Evolutionary conservation across 2,888 invertebrate genomes (phyloP), one percentile per base, ranked within the genome.

Genomic region (Phasia obesa): DNA sequence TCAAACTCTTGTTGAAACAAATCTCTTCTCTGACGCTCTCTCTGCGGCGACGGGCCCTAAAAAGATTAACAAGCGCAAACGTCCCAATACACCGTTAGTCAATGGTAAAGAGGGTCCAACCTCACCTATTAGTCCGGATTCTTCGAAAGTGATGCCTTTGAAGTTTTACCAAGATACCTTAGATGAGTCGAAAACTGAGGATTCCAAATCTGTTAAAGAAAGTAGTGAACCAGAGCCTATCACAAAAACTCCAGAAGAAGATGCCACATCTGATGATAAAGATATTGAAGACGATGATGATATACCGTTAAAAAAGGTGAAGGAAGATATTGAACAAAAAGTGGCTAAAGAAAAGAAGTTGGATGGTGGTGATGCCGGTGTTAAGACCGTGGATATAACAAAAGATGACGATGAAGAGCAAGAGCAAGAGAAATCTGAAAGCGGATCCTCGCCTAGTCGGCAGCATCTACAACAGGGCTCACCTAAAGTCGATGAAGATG

Each of bases 91-190:
- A 4, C 94, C 94, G n/a, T 19, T 38, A 53, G 57, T 35, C 5
- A 88, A 86, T 23, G 86, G 86, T 3, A 96, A 95, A 89, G 96
- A 96, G 86, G 93, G 38, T 27, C 93, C 93, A 44, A 88, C 92
- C 6, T 93, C 94, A 49, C 93, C 93, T 0, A 92, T 93, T 49
- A 93, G 92, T 27, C 93, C 94, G 0, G 92, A 86, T 2, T 76
- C 84, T 1, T 80, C 86, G n/a, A 87, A 87, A 71, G 92, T 93
- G 7, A 92, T 93, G n/a, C 95, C 95, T 1, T 93, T 95, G 15
- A 93, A 94, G 86, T 98, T 98, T 92, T 98, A 98, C 90, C 97
- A 98, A 92, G 98, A 98, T 87, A 98, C 98, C 0, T 91, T 98
- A 82, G 96, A 97, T 86, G 89, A 92, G 85, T 87, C 91, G 65